Conservation (phyloP, 1,140 invertebrate genomes). For the Adoxophyes honmai region DNA sequence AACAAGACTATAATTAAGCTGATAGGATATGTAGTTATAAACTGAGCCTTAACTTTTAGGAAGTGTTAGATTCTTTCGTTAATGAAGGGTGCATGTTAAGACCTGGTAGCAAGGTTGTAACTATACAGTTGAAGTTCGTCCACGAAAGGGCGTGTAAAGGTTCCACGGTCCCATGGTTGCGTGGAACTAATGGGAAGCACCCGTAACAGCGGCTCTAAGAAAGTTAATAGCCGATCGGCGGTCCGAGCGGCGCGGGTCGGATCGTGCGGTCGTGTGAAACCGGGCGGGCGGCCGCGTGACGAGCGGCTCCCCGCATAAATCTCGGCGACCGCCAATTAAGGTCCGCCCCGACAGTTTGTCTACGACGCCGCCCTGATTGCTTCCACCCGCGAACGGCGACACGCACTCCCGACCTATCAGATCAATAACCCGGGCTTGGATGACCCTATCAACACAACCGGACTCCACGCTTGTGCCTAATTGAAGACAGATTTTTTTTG, state of each 20-base stretch:
- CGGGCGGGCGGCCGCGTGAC: conserved; percentile 41
- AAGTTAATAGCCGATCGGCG: not conserved
- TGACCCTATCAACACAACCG: conserved; percentile 9
- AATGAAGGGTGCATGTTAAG: too few species aligned
- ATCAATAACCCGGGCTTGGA: conserved; percentile 14
- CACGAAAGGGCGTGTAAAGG: too few species aligned
- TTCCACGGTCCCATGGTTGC: too few species aligned
- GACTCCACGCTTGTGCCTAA: not conserved
- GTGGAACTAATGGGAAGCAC: too few species aligned
- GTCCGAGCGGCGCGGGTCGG: not conserved
- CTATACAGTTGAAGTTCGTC: too few species aligned
- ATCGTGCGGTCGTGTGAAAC: conserved; percentile 36
- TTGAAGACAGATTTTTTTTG: not conserved
- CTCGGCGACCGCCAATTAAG: conserved; percentile 73
- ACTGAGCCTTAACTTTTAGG: too few species aligned
- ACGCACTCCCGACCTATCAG: conserved; percentile 30
- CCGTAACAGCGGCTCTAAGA: too few species aligned
- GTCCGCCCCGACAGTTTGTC: conserved; percentile 69
- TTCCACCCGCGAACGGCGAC: conserved; percentile 37
- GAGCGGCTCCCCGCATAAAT: conserved; percentile 68
- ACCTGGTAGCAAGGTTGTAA: too few species aligned
- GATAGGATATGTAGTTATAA: too few species aligned
- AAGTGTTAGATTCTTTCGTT: too few species aligned
- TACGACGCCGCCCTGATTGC: conserved; percentile 64
- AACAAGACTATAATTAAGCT: too few species aligned